Evolutionary conservation across 2,888 invertebrate genomes (phyloP), one percentile per base, ranked within the genome.

Genomic region (Pyralis farinalis): DNA sequence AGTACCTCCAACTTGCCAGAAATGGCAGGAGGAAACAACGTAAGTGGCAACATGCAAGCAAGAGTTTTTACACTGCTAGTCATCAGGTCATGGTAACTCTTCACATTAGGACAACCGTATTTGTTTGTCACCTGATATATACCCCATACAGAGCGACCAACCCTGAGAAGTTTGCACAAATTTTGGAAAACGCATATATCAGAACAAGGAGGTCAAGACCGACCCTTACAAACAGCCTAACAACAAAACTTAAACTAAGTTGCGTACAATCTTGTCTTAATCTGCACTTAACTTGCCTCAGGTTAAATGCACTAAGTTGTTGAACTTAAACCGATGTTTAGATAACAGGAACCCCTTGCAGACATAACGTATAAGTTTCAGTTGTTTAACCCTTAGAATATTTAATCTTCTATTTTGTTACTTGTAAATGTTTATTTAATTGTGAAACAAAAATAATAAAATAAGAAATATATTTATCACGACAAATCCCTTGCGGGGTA

Each of bases 241-340:
- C 31, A 31, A 31, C 31, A 7, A 7, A 31, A 31, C 31, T 31
- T 31, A 31, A 31, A 31, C 12, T 31, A 31, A 31, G 7, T 31
- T 31, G 10, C 9, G 12, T 4, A 31, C 31, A 31, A 31, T 12
- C 12, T 25, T 7, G 12, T 12, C 31, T 12, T 31, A 31, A 31
- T 31, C 11, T 31, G 7, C 12, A 31, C 2, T 12, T 31, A 31
- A 31, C 31, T 31, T 31, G 29, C 29, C 11, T 9, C 11, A 31
- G 12, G 31, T 31, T 31, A 31, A 30, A 11, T 30, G 30, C 30
- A 30, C 10, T 8, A n/a, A n/a, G n/a, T 29, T 29, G 29, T 1
- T 4, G 11, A 12, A 31, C 31, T 31, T 31, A 11, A 30, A 31
- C 12, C 12, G 11, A 8, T 29, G 12, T 31, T 12, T 12, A 31